Conservation (phyloP, 2,888 invertebrate species). For the Agrotis clavis region DNA sequence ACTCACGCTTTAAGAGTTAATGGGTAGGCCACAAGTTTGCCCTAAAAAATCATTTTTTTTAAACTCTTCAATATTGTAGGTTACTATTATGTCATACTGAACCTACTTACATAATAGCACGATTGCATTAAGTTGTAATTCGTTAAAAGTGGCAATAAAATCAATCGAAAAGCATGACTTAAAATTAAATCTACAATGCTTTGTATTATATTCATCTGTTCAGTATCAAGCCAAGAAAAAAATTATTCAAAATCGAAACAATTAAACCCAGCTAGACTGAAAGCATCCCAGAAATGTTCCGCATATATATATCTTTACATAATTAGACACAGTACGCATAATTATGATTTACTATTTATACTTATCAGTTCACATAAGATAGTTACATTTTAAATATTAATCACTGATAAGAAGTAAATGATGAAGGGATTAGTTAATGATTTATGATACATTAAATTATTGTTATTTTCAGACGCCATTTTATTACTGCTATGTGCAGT, state of each 20-base stretch:
- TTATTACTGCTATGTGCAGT: conserved; percentile 77
- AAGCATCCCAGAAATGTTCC: background rate
- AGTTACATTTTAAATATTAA: conserved; percentile 14
- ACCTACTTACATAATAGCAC: background rate
- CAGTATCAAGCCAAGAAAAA: background rate
- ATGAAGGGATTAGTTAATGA: conserved; percentile 11
- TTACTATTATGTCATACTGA: background rate
- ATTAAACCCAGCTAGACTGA: background rate
- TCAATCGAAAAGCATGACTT: background rate
- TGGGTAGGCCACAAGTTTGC: background rate
- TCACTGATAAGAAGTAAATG: conserved; percentile 30
- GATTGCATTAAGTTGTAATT: background rate
- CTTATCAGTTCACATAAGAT: conserved; percentile 27
- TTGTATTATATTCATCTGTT: background rate
- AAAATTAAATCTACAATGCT: background rate
- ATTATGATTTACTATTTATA: conserved; percentile 12
- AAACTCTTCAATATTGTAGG: background rate
- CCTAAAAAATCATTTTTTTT: background rate
- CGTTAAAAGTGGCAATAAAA: background rate
- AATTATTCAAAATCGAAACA: conserved; percentile 1
- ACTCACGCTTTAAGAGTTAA: too few species aligned
- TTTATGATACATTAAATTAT: conserved; percentile 4
- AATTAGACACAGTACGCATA: conserved; percentile 15
- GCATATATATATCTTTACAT: conserved; percentile 10
- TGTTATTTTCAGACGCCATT: conserved; percentile 72